These are phyloP conservation scores for Neodiprion virginianus DNA, from an alignment of 1,140 invertebrate species.

Conservation along the genomic window DNA sequence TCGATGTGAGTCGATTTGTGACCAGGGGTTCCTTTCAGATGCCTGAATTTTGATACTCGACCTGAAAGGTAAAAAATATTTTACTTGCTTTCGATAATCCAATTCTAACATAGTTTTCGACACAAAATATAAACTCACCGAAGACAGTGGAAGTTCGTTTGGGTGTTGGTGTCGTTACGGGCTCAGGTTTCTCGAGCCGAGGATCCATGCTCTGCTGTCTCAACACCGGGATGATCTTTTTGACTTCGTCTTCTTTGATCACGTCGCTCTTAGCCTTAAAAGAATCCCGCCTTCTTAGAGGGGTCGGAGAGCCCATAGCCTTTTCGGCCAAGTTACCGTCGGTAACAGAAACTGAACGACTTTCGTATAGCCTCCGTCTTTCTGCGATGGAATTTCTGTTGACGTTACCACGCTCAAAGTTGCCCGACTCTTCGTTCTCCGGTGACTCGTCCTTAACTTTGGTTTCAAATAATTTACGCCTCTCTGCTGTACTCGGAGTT, in stretches of 20 bases:
- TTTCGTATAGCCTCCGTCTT: constrained; percentile 77
- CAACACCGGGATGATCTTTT: constrained; percentile 62
- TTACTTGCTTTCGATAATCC: constrained; percentile 17
- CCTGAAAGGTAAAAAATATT: constrained; percentile 61
- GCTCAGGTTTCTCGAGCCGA: constrained; percentile 56
- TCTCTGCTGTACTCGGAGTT: constrained; percentile 77
- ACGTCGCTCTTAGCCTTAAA: constrained; percentile 64
- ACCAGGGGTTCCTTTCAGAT: constrained; percentile 87
- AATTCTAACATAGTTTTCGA: neutral
- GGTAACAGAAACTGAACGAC: constrained; percentile 67
- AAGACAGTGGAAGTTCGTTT: constrained; percentile 88
- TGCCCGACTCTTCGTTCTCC: constrained; percentile 60
- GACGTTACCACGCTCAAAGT: constrained; percentile 64
- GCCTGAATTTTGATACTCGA: constrained; percentile 91
- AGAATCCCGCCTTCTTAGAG: constrained; percentile 69
- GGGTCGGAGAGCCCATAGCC: constrained; percentile 72
- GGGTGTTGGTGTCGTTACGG: constrained; percentile 62
- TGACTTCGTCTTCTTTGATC: constrained; percentile 65
- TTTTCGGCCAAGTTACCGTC: constrained; percentile 69
- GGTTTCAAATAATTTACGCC: constrained; percentile 74
- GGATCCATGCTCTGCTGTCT: constrained; percentile 64
- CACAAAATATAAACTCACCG: constrained; percentile 60
- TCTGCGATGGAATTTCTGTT: constrained; percentile 80
- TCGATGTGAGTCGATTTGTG: constrained; percentile 93
- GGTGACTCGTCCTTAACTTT: constrained; percentile 58